Conservation (phyloP, 2,113 vertebrate species). For the Pionites leucogaster region DNA sequence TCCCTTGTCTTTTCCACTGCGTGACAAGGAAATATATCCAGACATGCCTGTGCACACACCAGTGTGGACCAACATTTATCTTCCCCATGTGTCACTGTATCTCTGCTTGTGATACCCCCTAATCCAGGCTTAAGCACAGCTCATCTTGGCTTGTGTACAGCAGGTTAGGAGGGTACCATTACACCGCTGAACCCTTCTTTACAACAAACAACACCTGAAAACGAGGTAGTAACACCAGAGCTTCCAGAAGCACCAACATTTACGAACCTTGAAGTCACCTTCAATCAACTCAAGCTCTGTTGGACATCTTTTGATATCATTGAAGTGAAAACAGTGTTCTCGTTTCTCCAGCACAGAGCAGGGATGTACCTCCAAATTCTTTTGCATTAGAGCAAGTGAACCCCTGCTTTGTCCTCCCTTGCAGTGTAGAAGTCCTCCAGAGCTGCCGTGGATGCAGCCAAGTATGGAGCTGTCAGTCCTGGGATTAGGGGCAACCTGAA, state of each 20-base stretch:
- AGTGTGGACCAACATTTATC: fast-evolving
- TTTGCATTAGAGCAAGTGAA: neutral
- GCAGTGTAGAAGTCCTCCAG: neutral
- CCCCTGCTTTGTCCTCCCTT: neutral
- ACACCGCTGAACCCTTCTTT: neutral
- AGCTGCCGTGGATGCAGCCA: fast-evolving
- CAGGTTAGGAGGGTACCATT: neutral
- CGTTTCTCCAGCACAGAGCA: neutral
- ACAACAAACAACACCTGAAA: neutral
- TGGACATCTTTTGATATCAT: fast-evolving
- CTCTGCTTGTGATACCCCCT: neutral
- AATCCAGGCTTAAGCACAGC: neutral
- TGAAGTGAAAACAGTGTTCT: neutral
- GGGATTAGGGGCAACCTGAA: neutral
- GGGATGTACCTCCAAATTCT: neutral
- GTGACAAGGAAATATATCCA: neutral
- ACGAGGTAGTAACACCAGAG: neutral
- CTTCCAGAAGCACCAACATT: neutral
- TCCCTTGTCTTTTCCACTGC: neutral
- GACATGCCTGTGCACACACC: fast-evolving
- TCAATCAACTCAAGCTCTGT: neutral
- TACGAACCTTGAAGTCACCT: neutral
- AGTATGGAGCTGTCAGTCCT: neutral
- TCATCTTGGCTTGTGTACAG: neutral
- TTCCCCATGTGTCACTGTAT: neutral